phyloP scores from a whole-genome alignment of 2,113 vertebrate species.

The Collichthys lucidus region DNA sequence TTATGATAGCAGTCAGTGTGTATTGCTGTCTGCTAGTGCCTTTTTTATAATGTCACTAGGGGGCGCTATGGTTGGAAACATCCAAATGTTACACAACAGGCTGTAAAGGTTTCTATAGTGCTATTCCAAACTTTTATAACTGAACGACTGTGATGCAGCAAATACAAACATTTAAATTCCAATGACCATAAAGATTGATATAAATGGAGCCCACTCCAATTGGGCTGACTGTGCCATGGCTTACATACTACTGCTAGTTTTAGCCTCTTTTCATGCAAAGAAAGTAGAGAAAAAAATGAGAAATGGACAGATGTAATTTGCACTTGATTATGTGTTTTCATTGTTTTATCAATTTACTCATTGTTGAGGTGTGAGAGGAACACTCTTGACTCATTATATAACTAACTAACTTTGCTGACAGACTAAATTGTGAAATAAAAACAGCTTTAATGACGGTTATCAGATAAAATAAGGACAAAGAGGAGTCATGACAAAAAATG shows the following conservation, averaged over 20 bases:
- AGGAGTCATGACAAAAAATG: not conserved
- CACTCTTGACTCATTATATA: not conserved
- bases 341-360: not conserved
- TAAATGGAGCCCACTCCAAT: not conserved
- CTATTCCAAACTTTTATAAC: not conserved
- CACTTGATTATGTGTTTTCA: not conserved
- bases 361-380: not conserved
- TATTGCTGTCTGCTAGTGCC: not conserved
- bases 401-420: not conserved
- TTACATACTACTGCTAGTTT: constrained; percentile 1
- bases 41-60: not conserved
- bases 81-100: not conserved
- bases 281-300: not conserved
- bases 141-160: not conserved
- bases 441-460: not conserved
- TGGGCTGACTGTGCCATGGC: not conserved
- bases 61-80: not conserved
- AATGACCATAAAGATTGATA: not conserved
- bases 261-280: not conserved
- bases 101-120: not conserved
- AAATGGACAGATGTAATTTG: not conserved
- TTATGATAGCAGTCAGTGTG: not conserved
- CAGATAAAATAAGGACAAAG: not conserved
- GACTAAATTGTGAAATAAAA: constrained; percentile 1
- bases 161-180: not conserved